Evolutionary conservation across 53 echinoderm and acorn worm genomes (phyloP).

Genomic region (Henricia sp.): DNA sequence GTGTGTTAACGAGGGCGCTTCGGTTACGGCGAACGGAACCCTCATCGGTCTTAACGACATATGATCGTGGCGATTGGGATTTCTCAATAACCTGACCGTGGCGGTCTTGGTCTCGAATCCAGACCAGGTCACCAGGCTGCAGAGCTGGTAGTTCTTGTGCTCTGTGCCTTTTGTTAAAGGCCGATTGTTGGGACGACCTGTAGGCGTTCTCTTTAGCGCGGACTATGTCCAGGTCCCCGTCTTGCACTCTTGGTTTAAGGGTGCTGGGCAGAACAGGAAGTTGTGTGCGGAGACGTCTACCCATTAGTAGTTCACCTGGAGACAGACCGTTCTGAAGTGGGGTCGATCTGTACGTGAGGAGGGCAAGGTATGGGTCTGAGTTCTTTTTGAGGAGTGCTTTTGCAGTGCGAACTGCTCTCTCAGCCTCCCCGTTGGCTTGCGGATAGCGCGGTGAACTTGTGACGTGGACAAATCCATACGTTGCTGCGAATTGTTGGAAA

Average conservation of each 20-base stretch:
- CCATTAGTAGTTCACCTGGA: slow-evolving; percentile 55
- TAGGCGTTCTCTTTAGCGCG: background rate
- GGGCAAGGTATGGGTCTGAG: slow-evolving; percentile 28
- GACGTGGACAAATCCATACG: slow-evolving; percentile 16
- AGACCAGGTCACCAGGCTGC: slow-evolving; percentile 38
- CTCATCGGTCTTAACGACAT: slow-evolving; percentile 42
- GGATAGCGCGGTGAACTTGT: slow-evolving; percentile 58
- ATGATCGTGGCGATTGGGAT: slow-evolving; percentile 49
- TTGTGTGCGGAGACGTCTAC: slow-evolving; percentile 32
- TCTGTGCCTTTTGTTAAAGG: slow-evolving; percentile 40
- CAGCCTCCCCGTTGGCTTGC: slow-evolving; percentile 69
- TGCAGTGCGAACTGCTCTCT: slow-evolving; percentile 58
- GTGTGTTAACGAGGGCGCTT: slow-evolving; percentile 35
- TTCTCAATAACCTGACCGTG: slow-evolving; percentile 19
- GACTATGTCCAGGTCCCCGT: background rate
- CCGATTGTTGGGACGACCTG: slow-evolving; percentile 5
- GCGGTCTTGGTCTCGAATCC: slow-evolving; percentile 56
- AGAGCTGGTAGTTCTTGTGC: slow-evolving; percentile 37
- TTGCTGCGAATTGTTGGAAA: slow-evolving; percentile 35
- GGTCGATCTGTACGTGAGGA: slow-evolving; percentile 48
- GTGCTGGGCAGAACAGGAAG: slow-evolving; percentile 21
- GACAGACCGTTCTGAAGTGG: slow-evolving; percentile 59
- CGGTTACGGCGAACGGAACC: slow-evolving; percentile 59
- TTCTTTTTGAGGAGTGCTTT: slow-evolving; percentile 37
- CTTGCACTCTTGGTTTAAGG: background rate